Percentiles rank a stretch among this genome's conserved stretches.
Evolutionary conservation across 2,113 vertebrate genomes (phyloP).

Genomic region (Cyphomyrus plagiostoma): DNA sequence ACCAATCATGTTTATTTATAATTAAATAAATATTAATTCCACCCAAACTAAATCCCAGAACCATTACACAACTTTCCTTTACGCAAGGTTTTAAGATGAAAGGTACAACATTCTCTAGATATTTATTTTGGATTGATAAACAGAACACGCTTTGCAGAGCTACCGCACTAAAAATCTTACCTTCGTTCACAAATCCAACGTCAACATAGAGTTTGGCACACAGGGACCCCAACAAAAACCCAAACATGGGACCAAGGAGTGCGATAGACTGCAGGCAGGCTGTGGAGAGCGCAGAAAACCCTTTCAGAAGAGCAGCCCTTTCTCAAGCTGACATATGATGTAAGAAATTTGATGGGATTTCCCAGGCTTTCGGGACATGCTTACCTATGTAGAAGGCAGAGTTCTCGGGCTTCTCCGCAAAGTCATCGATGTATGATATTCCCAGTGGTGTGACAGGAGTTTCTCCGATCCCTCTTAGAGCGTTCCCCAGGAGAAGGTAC

Average conservation of each 20-base stretch:
- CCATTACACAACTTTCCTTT: background rate
- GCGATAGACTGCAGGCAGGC: conserved; percentile 71
- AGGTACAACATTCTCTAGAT: background rate
- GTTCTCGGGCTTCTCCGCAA: conserved; percentile 69
- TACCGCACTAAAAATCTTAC: conserved; percentile 35
- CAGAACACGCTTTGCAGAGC: background rate
- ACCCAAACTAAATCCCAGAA: background rate
- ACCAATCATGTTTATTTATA: background rate
- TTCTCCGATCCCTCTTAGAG: conserved; percentile 84
- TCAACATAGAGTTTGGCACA: conserved; percentile 83
- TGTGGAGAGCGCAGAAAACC: conserved; percentile 41
- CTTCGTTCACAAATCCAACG: conserved; percentile 74
- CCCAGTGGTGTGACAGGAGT: conserved; percentile 77
- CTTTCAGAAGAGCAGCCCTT: conserved; percentile 5
- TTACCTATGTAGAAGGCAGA: conserved; percentile 81
- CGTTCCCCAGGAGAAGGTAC: conserved; percentile 78
- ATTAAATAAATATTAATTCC: background rate
- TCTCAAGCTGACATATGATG: background rate
- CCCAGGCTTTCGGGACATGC: background rate
- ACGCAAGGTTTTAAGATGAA: background rate
- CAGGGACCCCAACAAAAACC: conserved; percentile 70
- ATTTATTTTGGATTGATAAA: background rate
- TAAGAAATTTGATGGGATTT: background rate
- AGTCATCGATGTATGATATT: conserved; percentile 87
- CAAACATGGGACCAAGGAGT: conserved; percentile 74